Base-by-base conservation (phyloP, 1,140 invertebrate genomes). In the Drosophila ogumai region DNA sequence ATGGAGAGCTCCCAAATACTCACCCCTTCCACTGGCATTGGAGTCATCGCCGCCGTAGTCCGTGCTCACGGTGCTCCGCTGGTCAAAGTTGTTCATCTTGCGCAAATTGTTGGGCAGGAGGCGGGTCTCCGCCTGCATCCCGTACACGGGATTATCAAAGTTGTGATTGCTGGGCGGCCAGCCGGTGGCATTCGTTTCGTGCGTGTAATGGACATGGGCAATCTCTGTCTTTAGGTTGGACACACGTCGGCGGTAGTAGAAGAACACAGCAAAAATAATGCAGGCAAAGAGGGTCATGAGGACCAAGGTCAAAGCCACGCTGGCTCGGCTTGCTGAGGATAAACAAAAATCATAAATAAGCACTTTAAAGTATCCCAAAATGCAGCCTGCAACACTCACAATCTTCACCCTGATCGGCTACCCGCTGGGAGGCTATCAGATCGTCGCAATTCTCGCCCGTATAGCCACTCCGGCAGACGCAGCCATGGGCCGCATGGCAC, bases 111-210 rank as follows among this genome's bases (percentile, higher is more conserved):
- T 91, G 28, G 85, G 77, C 46, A 95, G 88, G 1, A 94, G 94
- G n/a, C 94, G 93, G 0, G 95, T 94, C 44, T 95, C 94, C 0
- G 93, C 92, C 28, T 93, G 93, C 93, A 95, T 96, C 1, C 96
- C 96, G 92, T 98, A 98, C 3, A 98, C 97, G 0, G 97, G 97
- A 94, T 98, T 98, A 92, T 98, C 97, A 93, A 98, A 98, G 93
- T 98, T 97, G 91, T 97, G 96, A 43, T 81, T 87, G 75, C 95
- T 95, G 91, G 97, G 97, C 74, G 95, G 94, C 77, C 95, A 94
- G 40, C 93, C 93, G 47, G 93, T 93, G n/a, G 34, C 54, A 36
- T 57, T 79, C 1, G 96, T 96, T 82, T 98, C 96, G n/a, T 95
- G 96, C n/a, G 95, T 96, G 90, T 98, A 98, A 79, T 97, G 96